These are phyloP conservation scores for Eumeta japonica DNA, from an alignment of 1,140 invertebrate species.

Conservation along the genomic window DNA sequence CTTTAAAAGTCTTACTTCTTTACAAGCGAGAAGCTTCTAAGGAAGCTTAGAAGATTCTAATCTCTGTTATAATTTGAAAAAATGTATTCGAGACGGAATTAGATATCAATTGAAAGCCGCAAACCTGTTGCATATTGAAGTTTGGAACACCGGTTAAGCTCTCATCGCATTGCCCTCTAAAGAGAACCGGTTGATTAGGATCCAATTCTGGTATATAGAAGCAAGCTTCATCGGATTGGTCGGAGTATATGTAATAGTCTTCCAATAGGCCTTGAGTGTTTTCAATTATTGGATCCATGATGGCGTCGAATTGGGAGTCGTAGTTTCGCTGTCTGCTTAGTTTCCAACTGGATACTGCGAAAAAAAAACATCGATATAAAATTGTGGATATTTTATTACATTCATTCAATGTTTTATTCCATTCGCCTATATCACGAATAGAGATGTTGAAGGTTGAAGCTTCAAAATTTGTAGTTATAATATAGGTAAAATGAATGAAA, in stretches of 20 bases:
- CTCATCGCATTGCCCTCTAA: conserved; percentile 32
- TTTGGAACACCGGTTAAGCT: conserved; percentile 20
- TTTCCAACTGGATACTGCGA: conserved; percentile 41
- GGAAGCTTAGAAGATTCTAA: no score
- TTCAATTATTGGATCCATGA: conserved; percentile 22
- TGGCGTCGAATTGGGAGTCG: conserved; percentile 11
- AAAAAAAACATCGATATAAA: conserved; percentile 5
- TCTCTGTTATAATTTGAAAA: not conserved
- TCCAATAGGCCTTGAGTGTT: conserved; percentile 30
- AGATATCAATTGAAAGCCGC: not conserved
- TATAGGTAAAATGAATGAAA: not conserved
- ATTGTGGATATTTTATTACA: no score
- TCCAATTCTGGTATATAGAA: conserved; percentile 34
- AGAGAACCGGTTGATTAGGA: conserved; percentile 17
- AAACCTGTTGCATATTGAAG: conserved; percentile 29
- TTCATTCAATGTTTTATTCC: no score
- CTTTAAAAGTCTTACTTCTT: no score
- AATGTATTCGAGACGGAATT: not conserved
- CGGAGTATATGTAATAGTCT: conserved; percentile 26
- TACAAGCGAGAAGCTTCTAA: no score
- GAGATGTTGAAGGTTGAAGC: no score
- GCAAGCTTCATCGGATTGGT: conserved; percentile 30
- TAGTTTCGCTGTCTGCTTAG: conserved; percentile 25
- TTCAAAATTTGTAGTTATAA: conserved; percentile 6
- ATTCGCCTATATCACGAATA: no score